Conservation (phyloP, 1,140 invertebrate species). For the Zaprionus davidi region DNA sequence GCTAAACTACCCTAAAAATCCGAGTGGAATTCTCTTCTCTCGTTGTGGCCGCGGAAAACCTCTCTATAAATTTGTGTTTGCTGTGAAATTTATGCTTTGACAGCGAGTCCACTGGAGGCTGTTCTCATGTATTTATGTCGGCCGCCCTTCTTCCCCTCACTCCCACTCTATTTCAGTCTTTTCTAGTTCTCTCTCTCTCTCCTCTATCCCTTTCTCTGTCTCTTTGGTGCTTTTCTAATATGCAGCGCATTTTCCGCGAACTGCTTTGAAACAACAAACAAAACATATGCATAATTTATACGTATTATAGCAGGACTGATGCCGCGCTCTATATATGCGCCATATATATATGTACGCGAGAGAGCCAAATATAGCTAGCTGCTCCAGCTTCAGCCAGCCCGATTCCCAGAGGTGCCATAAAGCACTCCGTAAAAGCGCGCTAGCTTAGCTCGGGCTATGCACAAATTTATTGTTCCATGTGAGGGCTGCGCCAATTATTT, state of each 20-base stretch:
- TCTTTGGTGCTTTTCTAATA: constrained; percentile 20
- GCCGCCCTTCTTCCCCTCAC: background rate
- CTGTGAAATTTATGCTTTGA: constrained; percentile 36
- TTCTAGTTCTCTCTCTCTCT: background rate
- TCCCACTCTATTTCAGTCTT: background rate
- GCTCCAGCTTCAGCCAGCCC: constrained; percentile 13
- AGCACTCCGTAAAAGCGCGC: constrained; percentile 54
- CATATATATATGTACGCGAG: background rate
- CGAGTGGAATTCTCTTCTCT: background rate
- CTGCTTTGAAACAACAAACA: constrained; percentile 51
- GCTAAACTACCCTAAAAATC: background rate
- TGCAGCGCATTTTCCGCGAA: constrained; percentile 48
- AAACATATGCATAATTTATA: constrained; percentile 56
- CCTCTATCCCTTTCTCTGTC: background rate
- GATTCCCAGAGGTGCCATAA: constrained; percentile 65
- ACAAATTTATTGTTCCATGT: constrained; percentile 67
- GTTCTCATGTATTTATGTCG: constrained; percentile 8
- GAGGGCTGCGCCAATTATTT: constrained; percentile 33
- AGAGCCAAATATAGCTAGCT: constrained; percentile 13
- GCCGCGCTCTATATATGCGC: constrained; percentile 19
- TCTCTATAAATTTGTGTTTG: constrained; percentile 23
- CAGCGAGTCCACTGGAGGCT: constrained; percentile 21
- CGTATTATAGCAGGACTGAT: constrained; percentile 41
- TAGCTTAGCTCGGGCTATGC: constrained; percentile 49
- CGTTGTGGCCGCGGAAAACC: background rate